Evolutionary conservation across 92 coral and sea anemone genomes (phyloP).

Genomic region (Epizoanthus illoricatus): DNA sequence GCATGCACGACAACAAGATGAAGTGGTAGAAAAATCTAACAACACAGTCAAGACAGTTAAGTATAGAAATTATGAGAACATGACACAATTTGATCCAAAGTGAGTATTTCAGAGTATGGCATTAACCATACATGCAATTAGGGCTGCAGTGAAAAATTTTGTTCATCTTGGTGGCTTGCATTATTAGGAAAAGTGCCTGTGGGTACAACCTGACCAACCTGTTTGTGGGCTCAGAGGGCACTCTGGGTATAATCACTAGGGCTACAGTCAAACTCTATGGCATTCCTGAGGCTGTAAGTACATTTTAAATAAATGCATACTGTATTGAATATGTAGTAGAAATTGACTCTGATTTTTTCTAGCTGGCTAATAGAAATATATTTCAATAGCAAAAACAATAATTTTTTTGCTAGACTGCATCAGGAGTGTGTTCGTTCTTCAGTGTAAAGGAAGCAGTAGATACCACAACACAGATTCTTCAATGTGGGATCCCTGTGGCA

Average conservation of each 20-base stretch:
- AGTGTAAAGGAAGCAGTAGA: constrained; percentile 81
- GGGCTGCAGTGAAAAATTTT: too few relatives aligned
- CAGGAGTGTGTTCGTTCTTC: constrained; percentile 86
- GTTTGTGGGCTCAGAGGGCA: constrained; percentile 94
- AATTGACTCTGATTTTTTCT: too few relatives aligned
- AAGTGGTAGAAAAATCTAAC: too few relatives aligned
- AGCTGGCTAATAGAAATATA: too few relatives aligned
- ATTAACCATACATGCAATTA: too few relatives aligned
- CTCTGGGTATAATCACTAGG: constrained; percentile 94
- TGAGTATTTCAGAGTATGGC: constrained; percentile 42
- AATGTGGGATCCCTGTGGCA: constrained; percentile 84
- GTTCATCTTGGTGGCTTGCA: too few relatives aligned
- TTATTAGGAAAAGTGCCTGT: constrained; percentile 83
- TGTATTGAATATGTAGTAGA: too few relatives aligned
- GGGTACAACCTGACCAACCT: constrained; percentile 92
- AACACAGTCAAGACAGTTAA: too few relatives aligned
- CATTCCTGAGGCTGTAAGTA: constrained; percentile 97
- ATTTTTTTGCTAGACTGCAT: constrained; percentile 57
- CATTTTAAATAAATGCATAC: too few relatives aligned
- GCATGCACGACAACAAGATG: too few relatives aligned
- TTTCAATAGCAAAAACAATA: neutral
- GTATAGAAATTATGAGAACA: too few relatives aligned
- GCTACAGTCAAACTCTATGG: constrained; percentile 87
- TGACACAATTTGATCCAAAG: too few relatives aligned
- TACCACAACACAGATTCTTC: constrained; percentile 74